A percentile compares a stretch with the other conserved stretches of the same genome.
Evolutionary conservation across 2,797 vertebrate genomes (phyloP).

Genomic region (Pseudotriccus pelzelni): DNA sequence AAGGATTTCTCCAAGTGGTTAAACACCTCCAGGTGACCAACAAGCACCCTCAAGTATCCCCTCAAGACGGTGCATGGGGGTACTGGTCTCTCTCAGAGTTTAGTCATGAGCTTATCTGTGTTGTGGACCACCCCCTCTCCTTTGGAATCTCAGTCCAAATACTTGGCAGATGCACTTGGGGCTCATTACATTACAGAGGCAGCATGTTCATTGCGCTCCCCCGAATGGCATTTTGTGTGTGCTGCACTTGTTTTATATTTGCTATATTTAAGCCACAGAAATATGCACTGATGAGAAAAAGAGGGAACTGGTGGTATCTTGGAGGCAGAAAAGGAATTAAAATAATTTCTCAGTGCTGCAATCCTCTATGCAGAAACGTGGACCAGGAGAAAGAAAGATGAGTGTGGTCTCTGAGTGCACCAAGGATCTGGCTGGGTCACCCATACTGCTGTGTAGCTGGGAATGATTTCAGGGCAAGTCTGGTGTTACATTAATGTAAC

Average conservation of each 20-base stretch:
- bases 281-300: not conserved
- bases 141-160: constrained; percentile 18
- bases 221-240: constrained; percentile 32
- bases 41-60: not conserved
- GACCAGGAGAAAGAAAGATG: not conserved
- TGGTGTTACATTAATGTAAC: fast-evolving
- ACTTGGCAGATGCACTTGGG: constrained; percentile 22
- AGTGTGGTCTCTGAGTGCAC: fast-evolving
- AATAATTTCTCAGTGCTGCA: not conserved
- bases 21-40: not conserved
- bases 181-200: constrained; percentile 10
- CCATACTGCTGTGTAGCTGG: not conserved
- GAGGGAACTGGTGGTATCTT: not conserved
- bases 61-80: not conserved
- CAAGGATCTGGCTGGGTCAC: fast-evolving
- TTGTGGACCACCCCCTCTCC: not conserved
- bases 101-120: fast-evolving
- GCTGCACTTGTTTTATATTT: constrained; percentile 52
- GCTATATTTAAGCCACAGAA: constrained; percentile 65
- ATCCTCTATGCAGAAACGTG: not conserved
- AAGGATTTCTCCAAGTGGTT: not conserved
- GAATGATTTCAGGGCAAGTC: not conserved
- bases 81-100: not conserved
- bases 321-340: not conserved
- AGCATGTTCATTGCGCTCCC: not conserved